Percentiles rank a stretch among this genome's conserved stretches.
These are phyloP conservation scores for Orius laevigatus DNA, from an alignment of 1,140 invertebrate genomes.

Conservation along the genomic window DNA sequence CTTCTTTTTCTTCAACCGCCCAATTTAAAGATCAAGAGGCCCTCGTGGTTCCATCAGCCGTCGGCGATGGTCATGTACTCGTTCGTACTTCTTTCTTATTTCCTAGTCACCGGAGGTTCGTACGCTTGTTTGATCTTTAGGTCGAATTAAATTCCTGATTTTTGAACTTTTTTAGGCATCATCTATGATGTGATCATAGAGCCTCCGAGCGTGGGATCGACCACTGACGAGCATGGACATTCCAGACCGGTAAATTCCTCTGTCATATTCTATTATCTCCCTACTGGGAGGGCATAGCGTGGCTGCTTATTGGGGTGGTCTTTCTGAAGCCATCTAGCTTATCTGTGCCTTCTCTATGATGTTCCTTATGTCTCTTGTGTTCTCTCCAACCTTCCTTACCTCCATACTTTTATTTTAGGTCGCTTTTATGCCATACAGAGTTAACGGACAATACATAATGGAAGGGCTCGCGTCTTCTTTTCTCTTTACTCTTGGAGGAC, in stretches of 20 bases:
- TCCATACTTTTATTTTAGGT: slow-evolving; percentile 37
- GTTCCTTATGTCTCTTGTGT: too few relatives aligned
- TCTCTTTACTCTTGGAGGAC: slow-evolving; percentile 83
- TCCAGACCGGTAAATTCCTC: slow-evolving; percentile 57
- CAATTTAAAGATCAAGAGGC: slow-evolving; percentile 80
- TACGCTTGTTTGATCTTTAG: background rate
- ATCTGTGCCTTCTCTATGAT: too few relatives aligned
- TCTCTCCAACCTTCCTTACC: background rate
- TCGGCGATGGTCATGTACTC: slow-evolving; percentile 88
- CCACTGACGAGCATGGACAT: slow-evolving; percentile 92
- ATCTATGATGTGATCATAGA: slow-evolving; percentile 98
- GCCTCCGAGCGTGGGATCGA: slow-evolving; percentile 92
- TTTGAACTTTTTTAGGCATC: slow-evolving; percentile 52
- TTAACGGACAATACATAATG: slow-evolving; percentile 98
- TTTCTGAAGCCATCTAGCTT: too few relatives aligned
- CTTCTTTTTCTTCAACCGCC: slow-evolving; percentile 76
- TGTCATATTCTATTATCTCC: slow-evolving; percentile 2
- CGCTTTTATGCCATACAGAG: slow-evolving; percentile 94
- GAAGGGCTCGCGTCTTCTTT: slow-evolving; percentile 95
- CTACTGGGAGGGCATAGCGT: too few relatives aligned
- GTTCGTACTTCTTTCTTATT: slow-evolving; percentile 83
- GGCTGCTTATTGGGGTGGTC: too few relatives aligned
- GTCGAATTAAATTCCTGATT: background rate
- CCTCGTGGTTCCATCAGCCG: slow-evolving; percentile 80
- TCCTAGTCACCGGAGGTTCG: slow-evolving; percentile 92